Conservation (phyloP, 2,113 vertebrate genomes). For the Crypturellus undulatus region DNA sequence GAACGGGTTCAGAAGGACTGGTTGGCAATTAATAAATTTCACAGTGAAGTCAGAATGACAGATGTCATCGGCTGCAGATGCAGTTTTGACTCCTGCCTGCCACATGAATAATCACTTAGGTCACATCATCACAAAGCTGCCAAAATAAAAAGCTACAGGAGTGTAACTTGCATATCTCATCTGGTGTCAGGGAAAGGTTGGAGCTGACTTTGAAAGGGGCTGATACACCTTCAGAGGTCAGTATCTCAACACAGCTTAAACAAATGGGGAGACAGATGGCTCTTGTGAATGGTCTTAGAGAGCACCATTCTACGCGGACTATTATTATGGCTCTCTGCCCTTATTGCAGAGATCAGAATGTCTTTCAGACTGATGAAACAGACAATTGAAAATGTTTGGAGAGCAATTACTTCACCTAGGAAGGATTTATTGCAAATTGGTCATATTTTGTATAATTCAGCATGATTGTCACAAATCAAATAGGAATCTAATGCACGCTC, state of each 20-base stretch:
- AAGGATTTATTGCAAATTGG: background rate
- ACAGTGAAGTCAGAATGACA: background rate
- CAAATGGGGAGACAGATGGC: slow-evolving; percentile 68
- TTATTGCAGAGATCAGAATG: background rate
- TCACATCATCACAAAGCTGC: fast-evolving
- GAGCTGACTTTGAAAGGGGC: background rate
- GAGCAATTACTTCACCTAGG: background rate
- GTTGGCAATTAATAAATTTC: background rate
- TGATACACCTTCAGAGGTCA: slow-evolving; percentile 56
- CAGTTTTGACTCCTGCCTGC: background rate
- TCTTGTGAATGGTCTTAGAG: slow-evolving; percentile 1
- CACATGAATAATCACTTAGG: background rate
- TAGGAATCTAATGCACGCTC: fast-evolving
- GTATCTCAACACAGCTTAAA: background rate
- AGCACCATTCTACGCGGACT: background rate
- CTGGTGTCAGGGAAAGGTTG: background rate
- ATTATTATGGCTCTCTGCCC: background rate
- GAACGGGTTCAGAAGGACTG: background rate
- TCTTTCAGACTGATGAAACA: background rate
- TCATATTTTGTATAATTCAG: background rate
- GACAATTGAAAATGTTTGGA: background rate
- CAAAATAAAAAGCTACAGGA: background rate
- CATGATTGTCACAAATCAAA: background rate
- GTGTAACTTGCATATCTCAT: background rate
- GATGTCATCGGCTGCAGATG: background rate